Conservation (phyloP, 2,113 vertebrate genomes). For the Notarius lentiginosus region DNA sequence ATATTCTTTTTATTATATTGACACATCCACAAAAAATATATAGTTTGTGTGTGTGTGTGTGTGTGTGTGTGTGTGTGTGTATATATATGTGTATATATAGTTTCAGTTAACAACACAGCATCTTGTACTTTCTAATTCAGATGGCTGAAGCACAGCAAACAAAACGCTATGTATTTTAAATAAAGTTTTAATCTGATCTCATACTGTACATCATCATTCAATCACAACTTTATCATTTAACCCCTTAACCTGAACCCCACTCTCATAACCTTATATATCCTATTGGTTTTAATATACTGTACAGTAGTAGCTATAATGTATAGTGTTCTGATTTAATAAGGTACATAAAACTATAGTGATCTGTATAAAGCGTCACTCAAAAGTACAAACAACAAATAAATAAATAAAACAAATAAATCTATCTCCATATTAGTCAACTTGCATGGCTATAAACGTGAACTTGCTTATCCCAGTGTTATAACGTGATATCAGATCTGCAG, state of each 20-base stretch:
- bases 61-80: too few relatives aligned
- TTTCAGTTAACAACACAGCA: neutral
- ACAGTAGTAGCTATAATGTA: neutral
- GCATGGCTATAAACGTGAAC: neutral
- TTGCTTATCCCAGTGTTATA: neutral
- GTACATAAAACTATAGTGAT: neutral
- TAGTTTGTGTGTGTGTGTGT: too few relatives aligned
- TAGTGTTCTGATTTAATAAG: neutral
- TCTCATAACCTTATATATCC: neutral
- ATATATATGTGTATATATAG: too few relatives aligned
- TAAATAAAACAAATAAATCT: neutral
- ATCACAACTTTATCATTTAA: neutral
- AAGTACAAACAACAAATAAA: neutral
- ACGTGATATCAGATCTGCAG: conserved; percentile 17
- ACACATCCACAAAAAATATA: too few relatives aligned
- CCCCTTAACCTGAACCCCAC: neutral
- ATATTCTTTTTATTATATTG: too few relatives aligned
- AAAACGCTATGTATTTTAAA: neutral
- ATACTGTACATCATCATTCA: too few relatives aligned
- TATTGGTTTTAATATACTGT: neutral
- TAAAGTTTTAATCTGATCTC: neutral
- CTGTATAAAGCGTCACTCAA: neutral
- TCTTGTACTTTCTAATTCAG: neutral
- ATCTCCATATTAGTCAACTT: conserved; percentile 30
- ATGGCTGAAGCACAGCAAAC: neutral